Conservation (phyloP, 2,888 invertebrate genomes). For the Drosophila longiperda region DNA sequence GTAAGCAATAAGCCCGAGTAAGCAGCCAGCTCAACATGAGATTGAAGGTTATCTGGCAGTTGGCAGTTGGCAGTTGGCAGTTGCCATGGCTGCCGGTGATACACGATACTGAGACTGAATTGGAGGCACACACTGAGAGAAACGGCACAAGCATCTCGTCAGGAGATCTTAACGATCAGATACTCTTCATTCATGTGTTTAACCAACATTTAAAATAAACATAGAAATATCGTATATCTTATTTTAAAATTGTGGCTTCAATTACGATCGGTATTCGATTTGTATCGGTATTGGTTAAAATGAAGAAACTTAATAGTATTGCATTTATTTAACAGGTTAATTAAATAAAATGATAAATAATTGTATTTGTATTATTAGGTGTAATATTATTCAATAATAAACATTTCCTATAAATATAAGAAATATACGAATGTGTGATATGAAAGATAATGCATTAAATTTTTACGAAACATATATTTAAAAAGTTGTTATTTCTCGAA, state of each 20-base stretch:
- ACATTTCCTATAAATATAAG: too few species aligned
- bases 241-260: too few species aligned
- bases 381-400: neutral
- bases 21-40: slow-evolving; percentile 28
- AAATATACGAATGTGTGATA: too few species aligned
- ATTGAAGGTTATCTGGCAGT: slow-evolving; percentile 45
- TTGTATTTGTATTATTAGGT: neutral
- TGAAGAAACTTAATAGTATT: neutral
- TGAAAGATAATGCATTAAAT: neutral
- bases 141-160: neutral
- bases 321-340: neutral
- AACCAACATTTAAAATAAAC: too few species aligned
- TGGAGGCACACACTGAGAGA: neutral
- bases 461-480: neutral
- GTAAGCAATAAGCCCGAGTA: slow-evolving; percentile 2
- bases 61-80: slow-evolving; percentile 16
- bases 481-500: neutral
- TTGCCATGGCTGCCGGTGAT: slow-evolving; percentile 29
- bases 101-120: slow-evolving; percentile 14
- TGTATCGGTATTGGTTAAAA: too few species aligned
- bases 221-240: too few species aligned
- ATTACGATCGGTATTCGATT: too few species aligned
- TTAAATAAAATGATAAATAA: neutral
- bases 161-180: neutral
- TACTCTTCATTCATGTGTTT: too few species aligned